Base-by-base conservation (phyloP, 37 sponge, comb jelly and placozoan genomes). In the Chondrilla cf. caribensis region DNA sequence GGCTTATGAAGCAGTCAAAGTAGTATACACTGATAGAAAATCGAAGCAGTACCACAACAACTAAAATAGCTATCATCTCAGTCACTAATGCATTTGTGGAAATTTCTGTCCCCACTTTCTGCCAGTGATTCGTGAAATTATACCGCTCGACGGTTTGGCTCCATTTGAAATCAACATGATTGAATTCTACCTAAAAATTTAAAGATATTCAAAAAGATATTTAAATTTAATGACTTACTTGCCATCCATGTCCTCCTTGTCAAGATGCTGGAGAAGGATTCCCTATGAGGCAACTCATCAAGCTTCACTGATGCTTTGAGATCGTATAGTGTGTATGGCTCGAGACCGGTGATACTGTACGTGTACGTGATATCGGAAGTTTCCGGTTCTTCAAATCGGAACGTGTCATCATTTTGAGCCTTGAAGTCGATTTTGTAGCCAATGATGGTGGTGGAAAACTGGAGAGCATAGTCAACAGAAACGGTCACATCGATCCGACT, bases 321-420 rank as follows among this genome's bases (percentile, higher is more conserved):
- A 2, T 73, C 41, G 43, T 73, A 73, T 22, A 38, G 17, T 40
- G 76, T 73, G 76, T 73, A 73, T 22, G 76, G 44, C 1, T 73
- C 36, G 0, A 39, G 41, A 19, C 25, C 76, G 0, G 44, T 43
- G 6, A 73, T 37, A 43, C 36, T 42, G 44, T 24, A 73, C 15
- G 41, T 73, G 76, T 43, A 38, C 43, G 38, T 37, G 40, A 24
- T 24, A 39, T n/a, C 41, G 0, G 76, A 39, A 38, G 76, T 24
- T 36, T 17, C 1, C 43, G 24, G 38, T 40, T 2, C 40, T 22
- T 15, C 24, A 37, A 3, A 3, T 7, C 24, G 2, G 24, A n/a
- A 42, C 25, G 7, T 8, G 6, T n/a, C 24, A 4, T 42, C 44
- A 36, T 37, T 37, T 2, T 25, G n/a, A n/a, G 31, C 76, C 41